Base-by-base conservation (phyloP, 2,113 vertebrate species). In the Maylandia zebra region DNA sequence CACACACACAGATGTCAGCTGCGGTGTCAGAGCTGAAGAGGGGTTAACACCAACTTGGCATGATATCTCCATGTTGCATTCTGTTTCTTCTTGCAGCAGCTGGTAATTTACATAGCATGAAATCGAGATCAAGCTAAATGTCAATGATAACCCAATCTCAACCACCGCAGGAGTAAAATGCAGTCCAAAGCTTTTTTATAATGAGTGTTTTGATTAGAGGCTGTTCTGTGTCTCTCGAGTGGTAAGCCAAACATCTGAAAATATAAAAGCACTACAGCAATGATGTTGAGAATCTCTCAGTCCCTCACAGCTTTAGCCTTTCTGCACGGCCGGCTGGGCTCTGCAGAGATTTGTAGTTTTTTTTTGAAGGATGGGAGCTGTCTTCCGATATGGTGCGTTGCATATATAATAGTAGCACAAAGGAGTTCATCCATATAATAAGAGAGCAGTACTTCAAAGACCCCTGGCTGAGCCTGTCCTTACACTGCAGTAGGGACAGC, bases 401-500 rank as follows among this genome's bases (percentile, higher is more conserved):
- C 86, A 90, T 89, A 88, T 83, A 86, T 81, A 91, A 90, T 83
- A 74, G 85, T 69, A 61, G 83, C 83, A 91, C 53, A 93, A 93
- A 88, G 53, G 82, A 86, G 86, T 88, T 81, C 57, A 86, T 84
- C 83, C 82, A 84, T 93, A 80, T 92, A 89, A 91, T 94, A 91
- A 87, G 30, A 85, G 82, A 64, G 86, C 16, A 81, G 69, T 6
- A 89, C 89, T 92, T 93, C 89, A 94, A 94, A 92, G 93, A 81
- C 83, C 93, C 79, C 88, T 81, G 81, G 45, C 87, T 92, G 91
- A 88, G 92, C 88, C 17, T 76, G 43, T 86, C 79, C 89, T 78
- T 55, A n/a, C 76, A 56, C 45, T 71, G 88, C 81, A 89, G 88
- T 41, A 61, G 84, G 87, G 86, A 92, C 85, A 87, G 80, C 45